phyloP scores from a whole-genome alignment of 53 echinoderm and acorn worm genomes.

The Glandiceps talaboti region DNA sequence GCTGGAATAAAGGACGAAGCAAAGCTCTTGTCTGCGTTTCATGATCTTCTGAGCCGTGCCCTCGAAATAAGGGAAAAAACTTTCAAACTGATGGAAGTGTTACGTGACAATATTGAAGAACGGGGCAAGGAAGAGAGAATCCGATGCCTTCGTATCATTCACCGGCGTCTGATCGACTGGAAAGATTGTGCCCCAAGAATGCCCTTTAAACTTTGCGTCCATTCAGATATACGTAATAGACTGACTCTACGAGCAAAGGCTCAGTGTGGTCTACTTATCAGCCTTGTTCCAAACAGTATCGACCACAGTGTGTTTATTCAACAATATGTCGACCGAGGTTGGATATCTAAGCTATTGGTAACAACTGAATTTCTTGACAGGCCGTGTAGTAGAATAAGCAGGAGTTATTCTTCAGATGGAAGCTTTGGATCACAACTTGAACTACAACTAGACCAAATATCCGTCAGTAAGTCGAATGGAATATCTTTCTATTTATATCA shows the following conservation, averaged over 20 bases:
- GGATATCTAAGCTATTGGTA: background rate
- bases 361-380: background rate
- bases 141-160: background rate
- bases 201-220: background rate
- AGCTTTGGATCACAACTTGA: background rate
- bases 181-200: background rate
- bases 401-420: background rate
- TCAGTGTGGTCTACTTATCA: background rate
- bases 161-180: background rate
- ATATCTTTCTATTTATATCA: too few relatives aligned
- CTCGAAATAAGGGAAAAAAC: background rate
- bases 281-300: background rate
- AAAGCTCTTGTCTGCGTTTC: background rate
- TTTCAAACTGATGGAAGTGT: background rate
- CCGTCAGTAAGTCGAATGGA: background rate
- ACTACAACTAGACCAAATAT: background rate
- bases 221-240: background rate
- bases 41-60: background rate
- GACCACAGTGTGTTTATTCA: background rate
- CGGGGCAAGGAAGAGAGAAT: background rate
- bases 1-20: background rate
- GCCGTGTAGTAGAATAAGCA: background rate
- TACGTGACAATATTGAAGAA: background rate
- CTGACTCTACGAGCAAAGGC: background rate
- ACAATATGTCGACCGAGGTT: background rate